Percentiles rank a stretch among this genome's conserved stretches.
Evolutionary conservation across 2,888 invertebrate genomes (phyloP).

Genomic region (Cantharis flavilabris): DNA sequence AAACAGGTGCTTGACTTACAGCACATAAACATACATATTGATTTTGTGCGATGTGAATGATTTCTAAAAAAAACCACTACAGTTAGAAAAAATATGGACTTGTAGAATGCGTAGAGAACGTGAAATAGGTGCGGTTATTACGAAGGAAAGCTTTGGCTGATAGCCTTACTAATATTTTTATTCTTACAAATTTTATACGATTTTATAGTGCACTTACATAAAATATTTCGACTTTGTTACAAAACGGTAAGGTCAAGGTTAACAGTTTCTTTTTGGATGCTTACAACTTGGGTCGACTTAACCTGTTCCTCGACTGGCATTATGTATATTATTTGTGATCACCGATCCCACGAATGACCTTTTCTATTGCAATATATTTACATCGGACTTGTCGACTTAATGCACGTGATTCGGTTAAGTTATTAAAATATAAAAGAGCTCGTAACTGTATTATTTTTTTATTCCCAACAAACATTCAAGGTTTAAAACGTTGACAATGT

Average conservation of each 20-base stretch:
- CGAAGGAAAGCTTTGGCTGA: neutral
- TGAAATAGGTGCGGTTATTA: constrained; percentile 19
- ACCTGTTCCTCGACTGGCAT: constrained; percentile 21
- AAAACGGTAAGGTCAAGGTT: neutral
- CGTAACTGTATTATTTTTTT: neutral
- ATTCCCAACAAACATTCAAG: neutral
- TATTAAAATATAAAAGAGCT: neutral
- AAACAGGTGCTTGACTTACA: neutral
- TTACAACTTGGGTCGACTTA: constrained; percentile 12
- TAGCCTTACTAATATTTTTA: neutral
- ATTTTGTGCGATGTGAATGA: neutral
- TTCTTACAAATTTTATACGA: neutral
- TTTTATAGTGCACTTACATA: neutral
- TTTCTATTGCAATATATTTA: neutral
- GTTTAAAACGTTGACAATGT: neutral
- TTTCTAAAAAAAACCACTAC: constrained; percentile 9
- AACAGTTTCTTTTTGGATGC: neutral
- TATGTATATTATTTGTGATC: neutral
- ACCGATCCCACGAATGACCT: neutral
- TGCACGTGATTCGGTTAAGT: neutral
- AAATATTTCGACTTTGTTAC: neutral
- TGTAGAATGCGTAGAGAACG: constrained; percentile 24
- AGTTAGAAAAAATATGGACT: constrained; percentile 14
- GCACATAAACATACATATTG: neutral
- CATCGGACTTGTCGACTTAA: neutral